Percentiles rank a stretch among this genome's conserved stretches.
phyloP scores from a whole-genome alignment of 2,797 vertebrate species.

The Rhinella marina region DNA sequence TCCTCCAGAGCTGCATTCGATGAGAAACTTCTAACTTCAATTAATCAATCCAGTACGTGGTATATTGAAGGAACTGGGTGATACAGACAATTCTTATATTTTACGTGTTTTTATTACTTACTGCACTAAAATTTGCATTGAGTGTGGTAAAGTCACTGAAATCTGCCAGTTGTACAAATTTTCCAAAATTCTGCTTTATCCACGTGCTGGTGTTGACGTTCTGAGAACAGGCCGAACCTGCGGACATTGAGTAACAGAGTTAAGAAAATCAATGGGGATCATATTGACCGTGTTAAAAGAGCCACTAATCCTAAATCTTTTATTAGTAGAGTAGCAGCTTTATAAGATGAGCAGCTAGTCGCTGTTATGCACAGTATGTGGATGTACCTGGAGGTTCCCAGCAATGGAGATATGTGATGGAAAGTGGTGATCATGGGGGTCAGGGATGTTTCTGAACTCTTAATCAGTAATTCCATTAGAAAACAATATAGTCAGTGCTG shows the following conservation, averaged over 20 bases:
- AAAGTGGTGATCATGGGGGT: no score
- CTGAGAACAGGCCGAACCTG: constrained; percentile 27
- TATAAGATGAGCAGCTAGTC: no score
- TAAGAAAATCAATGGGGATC: background rate
- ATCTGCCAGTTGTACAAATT: background rate
- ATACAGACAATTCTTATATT: background rate
- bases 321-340: no score
- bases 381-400: no score
- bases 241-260: background rate
- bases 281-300: background rate
- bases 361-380: no score
- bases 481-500: no score
- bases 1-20: background rate
- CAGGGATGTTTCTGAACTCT: no score
- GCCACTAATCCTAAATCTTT: no score
- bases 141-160: background rate
- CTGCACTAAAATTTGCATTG: constrained; percentile 25
- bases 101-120: constrained; percentile 20
- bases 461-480: no score
- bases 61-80: background rate
- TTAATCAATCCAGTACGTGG: background rate
- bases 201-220: constrained; percentile 16
- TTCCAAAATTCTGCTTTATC: constrained; percentile 35
- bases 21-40: background rate
- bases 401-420: no score